A percentile compares a stretch with the other conserved stretches of the same genome.
phyloP scores from a whole-genome alignment of 2,888 invertebrate genomes.

The Archips crataeganus region DNA sequence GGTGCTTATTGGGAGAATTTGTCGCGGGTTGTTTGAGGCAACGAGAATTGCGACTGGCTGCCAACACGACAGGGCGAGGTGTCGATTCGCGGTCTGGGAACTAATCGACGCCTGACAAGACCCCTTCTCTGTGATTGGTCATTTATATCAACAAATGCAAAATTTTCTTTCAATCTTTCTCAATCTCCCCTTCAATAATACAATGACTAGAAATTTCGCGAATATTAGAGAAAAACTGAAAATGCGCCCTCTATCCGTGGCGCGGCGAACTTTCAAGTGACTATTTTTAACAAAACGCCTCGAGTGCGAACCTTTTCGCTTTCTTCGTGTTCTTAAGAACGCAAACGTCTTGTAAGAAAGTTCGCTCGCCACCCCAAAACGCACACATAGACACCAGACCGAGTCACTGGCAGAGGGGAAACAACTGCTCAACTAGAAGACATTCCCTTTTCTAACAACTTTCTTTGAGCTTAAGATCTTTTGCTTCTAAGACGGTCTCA shows the following conservation, averaged over 20 bases:
- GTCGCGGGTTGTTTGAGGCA: constrained; percentile 65
- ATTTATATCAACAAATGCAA: not conserved
- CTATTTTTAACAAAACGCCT: constrained; percentile 80
- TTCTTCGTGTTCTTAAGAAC: constrained; percentile 84
- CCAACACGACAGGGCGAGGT: constrained; percentile 32
- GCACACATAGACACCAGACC: constrained; percentile 46
- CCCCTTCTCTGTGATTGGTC: constrained; percentile 30
- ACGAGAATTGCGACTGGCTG: constrained; percentile 41
- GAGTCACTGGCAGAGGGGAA: constrained; percentile 51
- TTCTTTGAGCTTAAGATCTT: constrained; percentile 46
- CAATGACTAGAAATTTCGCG: not conserved
- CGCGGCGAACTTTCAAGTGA: constrained; percentile 61
- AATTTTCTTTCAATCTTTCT: not conserved
- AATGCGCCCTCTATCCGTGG: constrained; percentile 72
- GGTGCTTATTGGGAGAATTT: constrained; percentile 69
- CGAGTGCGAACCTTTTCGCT: constrained; percentile 81
- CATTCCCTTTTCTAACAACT: constrained; percentile 48
- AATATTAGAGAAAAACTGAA: constrained; percentile 47
- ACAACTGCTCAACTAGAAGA: constrained; percentile 50
- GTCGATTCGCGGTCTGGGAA: constrained; percentile 38
- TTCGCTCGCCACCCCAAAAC: constrained; percentile 66
- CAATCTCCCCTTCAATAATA: constrained; percentile 11
- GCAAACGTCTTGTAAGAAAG: constrained; percentile 77
- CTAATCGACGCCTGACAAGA: constrained; percentile 26
- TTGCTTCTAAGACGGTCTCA: constrained; percentile 39